Base-by-base conservation (phyloP, 2,888 invertebrate genomes). In the Julus scanicus region DNA sequence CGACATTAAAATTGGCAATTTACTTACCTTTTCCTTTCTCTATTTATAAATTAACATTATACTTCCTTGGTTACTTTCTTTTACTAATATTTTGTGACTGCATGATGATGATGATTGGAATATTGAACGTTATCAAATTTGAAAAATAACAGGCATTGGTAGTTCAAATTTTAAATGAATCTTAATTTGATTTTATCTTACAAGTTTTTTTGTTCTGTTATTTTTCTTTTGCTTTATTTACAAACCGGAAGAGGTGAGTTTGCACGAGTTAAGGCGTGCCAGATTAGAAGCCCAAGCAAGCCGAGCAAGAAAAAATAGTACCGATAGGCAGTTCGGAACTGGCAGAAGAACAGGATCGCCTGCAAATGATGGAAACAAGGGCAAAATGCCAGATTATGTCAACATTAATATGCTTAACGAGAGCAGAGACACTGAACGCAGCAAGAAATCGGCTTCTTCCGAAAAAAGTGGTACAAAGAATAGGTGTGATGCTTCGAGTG, bases 371-470 rank as follows among this genome's bases (percentile, higher is more conserved):
- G 63, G 57, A 57, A 86, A 37, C 53, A 53, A 57, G 84, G 44
- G 39, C n/a, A 80, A 88, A 40, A 57, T 90, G 4, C 90, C 89
- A n/a, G 90, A 90, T 88, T 90, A 90, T 85, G 90, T 90, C 20
- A 90, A 90, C 87, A 90, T 90, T 40, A 89, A 88, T 17, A 88
- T 89, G 57, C 48, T 89, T 2, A 85, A 88, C 80, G 87, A 44
- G 13, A 88, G 63, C 40, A 63, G 84, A 37, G 40, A 80, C 49
- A 48, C 37, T 29, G 53, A 57, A 57, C 53, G 57, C 57, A 80
- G 80, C 37, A 37, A 29, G 37, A 80, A 29, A 15, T 80, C 80
- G 3, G 37, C 80, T 4, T 80, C 80, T 80, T 80, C 80, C 13
- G 80, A 39, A 80, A 80, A 37, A 57, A 57, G 40, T 17, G 86